phyloP scores from a whole-genome alignment of 1,140 invertebrate species.

The Ericerus pela region DNA sequence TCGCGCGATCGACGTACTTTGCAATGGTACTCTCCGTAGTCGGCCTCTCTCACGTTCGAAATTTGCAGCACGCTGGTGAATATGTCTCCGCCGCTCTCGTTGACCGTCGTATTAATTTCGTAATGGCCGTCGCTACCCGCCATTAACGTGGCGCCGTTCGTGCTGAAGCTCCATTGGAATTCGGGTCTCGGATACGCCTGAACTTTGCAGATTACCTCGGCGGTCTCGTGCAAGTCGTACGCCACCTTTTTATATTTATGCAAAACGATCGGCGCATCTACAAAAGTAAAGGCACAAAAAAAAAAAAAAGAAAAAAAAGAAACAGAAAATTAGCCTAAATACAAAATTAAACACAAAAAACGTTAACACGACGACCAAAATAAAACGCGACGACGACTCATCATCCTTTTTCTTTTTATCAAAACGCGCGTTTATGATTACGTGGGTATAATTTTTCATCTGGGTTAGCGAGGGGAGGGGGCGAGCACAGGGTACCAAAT shows the following conservation, averaged over 20 bases:
- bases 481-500: too few relatives aligned
- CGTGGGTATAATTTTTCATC: too few relatives aligned
- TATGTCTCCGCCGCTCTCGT: slow-evolving; percentile 59
- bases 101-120: slow-evolving; percentile 59
- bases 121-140: slow-evolving; percentile 69
- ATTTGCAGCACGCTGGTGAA: slow-evolving; percentile 64
- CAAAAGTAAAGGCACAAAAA: slow-evolving; percentile 26
- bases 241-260: slow-evolving; percentile 79
- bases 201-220: slow-evolving; percentile 71
- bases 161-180: slow-evolving; percentile 77
- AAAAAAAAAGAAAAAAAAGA: too few relatives aligned
- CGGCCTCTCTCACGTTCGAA: slow-evolving; percentile 53
- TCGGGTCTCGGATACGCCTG: slow-evolving; percentile 82
- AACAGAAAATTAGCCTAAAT: too few relatives aligned
- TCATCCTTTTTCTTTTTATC: too few relatives aligned
- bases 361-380: too few relatives aligned
- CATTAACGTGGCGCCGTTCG: slow-evolving; percentile 50
- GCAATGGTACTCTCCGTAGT: slow-evolving; percentile 83
- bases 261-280: slow-evolving; percentile 68
- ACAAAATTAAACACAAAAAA: too few relatives aligned
- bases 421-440: too few relatives aligned
- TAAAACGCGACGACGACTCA: too few relatives aligned
- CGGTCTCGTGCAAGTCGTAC: slow-evolving; percentile 65
- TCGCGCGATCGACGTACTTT: too few relatives aligned
- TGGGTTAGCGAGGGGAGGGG: too few relatives aligned